These are phyloP conservation scores for Spatulosminthurus flaviceps DNA, from an alignment of 2,888 invertebrate species.

Conservation along the genomic window DNA sequence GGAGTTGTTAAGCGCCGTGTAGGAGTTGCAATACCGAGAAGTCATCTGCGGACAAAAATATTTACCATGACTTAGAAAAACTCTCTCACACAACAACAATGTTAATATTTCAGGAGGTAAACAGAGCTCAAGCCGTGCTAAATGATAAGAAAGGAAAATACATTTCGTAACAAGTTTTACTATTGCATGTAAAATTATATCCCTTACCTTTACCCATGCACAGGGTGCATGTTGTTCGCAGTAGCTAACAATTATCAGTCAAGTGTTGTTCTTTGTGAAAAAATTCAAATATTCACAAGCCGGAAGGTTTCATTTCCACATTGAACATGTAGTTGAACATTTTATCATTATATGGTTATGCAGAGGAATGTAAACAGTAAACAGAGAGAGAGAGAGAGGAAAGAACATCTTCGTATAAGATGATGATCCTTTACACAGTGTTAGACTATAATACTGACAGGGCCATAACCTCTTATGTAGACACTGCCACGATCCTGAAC, in stretches of 20 bases:
- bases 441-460: not conserved
- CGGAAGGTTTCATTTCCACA: slow-evolving; percentile 4
- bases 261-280: not conserved
- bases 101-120: too few species aligned
- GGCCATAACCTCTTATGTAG: not conserved
- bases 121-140: too few species aligned
- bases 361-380: slow-evolving; percentile 3
- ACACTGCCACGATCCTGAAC: not conserved
- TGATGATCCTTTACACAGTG: not conserved
- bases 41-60: too few species aligned
- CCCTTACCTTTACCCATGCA: not conserved
- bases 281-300: too few species aligned
- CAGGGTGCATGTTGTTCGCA: not conserved
- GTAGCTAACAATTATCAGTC: not conserved
- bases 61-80: too few species aligned
- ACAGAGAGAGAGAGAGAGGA: not conserved
- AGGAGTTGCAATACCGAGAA: too few species aligned
- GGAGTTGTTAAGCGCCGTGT: too few species aligned
- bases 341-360: not conserved
- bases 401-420: not conserved
- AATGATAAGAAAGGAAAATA: too few species aligned
- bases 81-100: too few species aligned
- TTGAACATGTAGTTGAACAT: not conserved
- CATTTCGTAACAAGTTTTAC: too few species aligned
- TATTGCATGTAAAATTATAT: too few species aligned